These are phyloP conservation scores for Xanthorhoe spadicearia DNA, from an alignment of 2,888 invertebrate genomes.

Conservation along the genomic window DNA sequence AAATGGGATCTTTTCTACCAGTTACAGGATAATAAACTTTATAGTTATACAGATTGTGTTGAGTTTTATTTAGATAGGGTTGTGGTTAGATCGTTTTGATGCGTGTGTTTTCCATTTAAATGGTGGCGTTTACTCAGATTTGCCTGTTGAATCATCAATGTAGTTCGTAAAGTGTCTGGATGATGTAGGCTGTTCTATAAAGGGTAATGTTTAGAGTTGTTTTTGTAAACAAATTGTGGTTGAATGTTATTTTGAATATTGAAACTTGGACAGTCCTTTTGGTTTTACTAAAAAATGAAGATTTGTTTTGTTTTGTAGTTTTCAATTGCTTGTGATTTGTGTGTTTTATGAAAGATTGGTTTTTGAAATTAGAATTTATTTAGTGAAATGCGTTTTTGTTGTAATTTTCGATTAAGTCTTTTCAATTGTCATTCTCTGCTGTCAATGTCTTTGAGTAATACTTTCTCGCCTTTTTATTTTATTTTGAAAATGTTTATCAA, in stretches of 20 bases:
- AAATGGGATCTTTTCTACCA: too few relatives aligned
- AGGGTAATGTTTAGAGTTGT: conserved; percentile 32
- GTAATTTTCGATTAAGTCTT: too few relatives aligned
- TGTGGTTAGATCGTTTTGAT: conserved; percentile 36
- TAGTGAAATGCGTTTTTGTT: too few relatives aligned
- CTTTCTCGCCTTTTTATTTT: too few relatives aligned
- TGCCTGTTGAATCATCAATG: conserved; percentile 64
- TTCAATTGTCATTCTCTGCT: too few relatives aligned
- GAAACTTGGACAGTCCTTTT: background rate
- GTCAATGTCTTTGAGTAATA: too few relatives aligned
- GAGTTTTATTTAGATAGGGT: background rate
- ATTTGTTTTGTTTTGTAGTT: background rate
- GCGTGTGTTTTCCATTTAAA: conserved; percentile 46
- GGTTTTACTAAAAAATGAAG: background rate
- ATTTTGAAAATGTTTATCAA: too few relatives aligned
- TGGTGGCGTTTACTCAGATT: conserved; percentile 61
- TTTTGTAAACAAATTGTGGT: conserved; percentile 32
- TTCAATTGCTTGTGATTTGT: background rate
- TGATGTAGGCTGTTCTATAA: conserved; percentile 32
- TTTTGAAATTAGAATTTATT: background rate
- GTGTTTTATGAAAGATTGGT: background rate
- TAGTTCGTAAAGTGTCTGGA: conserved; percentile 45
- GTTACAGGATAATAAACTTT: background rate
- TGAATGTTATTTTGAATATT: conserved; percentile 16
- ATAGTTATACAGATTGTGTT: background rate